Base-by-base conservation (phyloP, 1,140 invertebrate species). In the Eupeodes corollae region DNA sequence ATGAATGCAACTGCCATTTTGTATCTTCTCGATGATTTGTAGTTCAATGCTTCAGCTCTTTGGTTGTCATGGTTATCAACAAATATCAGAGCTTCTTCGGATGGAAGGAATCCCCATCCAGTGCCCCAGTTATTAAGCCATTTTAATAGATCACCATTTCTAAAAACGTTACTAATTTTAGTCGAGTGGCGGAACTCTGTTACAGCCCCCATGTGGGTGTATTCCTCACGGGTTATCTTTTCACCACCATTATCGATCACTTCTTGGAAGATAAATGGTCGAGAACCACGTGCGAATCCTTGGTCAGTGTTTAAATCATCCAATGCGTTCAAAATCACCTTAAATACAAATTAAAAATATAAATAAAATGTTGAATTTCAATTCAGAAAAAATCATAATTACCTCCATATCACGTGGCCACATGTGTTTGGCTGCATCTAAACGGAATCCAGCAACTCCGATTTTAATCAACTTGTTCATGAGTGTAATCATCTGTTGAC, bases 1-100 rank as follows among this genome's bases (percentile, higher is more conserved):
- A 88, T 84, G 56, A 88, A 90, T 3, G 82, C 82, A 3, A 77
- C 75, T 1, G 83, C 86, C 71, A 88, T 82, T 73, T 86, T 86
- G 64, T 86, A 85, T 32, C 74, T 55, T 53, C 74, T 76, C 0
- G 77, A 45, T 16, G 67, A 62, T 53, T 81, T 82, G 53, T 82
- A 79, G 2, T 76, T 84, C 9, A 85, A 68, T 35, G 80, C 75
- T 47, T 68, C 58, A 13, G 56, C 59, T 35, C 61, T 52, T 62
- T 85, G 83, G 48, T 81, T 83, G 53, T 86, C 83, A 52, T 86
- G 82, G 60, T 84, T 78, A 51, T 79, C 77, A 16, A 78, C 71
- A 46, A 79, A 79, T 2, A 71, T 66, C 1, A 79, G 49, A 5
- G 73, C 73, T 18, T 71, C 68, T 11, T 70, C 63, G 39, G 67